A percentile compares a stretch with the other conserved stretches of the same genome.
These are phyloP conservation scores for Zaprionus lachaisei DNA, from an alignment of 1,140 invertebrate genomes.

Conservation along the genomic window DNA sequence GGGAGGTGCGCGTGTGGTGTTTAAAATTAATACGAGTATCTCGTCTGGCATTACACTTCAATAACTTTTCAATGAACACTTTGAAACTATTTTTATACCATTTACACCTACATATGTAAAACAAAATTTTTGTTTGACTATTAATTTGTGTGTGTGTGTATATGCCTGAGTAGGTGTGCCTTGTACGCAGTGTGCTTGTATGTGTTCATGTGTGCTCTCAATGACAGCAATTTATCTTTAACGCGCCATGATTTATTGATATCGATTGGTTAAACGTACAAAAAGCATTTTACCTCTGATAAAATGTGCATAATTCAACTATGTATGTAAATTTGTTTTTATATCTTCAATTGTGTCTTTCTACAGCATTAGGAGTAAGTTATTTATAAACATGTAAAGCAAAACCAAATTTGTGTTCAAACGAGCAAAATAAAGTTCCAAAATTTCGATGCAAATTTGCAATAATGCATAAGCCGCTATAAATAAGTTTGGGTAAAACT, in stretches of 20 bases:
- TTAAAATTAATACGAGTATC: constrained; percentile 69
- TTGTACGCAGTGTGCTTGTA: neutral
- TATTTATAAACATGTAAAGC: constrained; percentile 1
- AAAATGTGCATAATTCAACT: constrained; percentile 32
- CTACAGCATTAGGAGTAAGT: constrained; percentile 6
- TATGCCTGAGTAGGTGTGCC: neutral
- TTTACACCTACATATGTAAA: constrained; percentile 63
- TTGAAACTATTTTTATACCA: constrained; percentile 80
- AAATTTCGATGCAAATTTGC: neutral
- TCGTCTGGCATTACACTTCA: constrained; percentile 69
- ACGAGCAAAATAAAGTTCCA: neutral
- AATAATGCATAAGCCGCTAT: neutral
- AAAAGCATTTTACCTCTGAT: constrained; percentile 26
- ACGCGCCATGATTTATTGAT: constrained; percentile 56
- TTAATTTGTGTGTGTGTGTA: constrained; percentile 18
- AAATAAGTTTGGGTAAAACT: too few relatives aligned
- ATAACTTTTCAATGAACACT: constrained; percentile 81
- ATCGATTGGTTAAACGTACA: constrained; percentile 34
- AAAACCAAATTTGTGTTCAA: neutral
- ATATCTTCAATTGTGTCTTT: constrained; percentile 5
- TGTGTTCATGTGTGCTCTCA: constrained; percentile 16
- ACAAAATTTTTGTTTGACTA: constrained; percentile 37
- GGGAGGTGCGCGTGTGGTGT: constrained; percentile 39
- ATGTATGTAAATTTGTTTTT: neutral
- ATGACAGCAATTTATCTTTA: constrained; percentile 52